Conservation (phyloP, 2,113 vertebrate genomes). For the Trogon surrucura region DNA sequence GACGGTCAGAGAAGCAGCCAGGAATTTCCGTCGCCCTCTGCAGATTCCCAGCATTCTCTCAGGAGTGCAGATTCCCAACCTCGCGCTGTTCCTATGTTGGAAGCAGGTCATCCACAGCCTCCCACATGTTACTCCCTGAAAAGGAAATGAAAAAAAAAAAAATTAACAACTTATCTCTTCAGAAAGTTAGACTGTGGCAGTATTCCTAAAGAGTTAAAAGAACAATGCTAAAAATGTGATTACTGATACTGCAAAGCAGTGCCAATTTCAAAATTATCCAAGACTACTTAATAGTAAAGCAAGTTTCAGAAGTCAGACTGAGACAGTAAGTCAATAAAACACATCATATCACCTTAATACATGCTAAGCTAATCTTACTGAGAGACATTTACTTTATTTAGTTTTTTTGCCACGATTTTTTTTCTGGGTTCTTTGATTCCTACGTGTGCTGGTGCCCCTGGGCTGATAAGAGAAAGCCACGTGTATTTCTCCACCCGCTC, state of each 20-base stretch:
- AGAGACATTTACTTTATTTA: background rate
- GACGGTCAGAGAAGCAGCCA: conserved; percentile 90
- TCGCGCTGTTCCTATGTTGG: conserved; percentile 82
- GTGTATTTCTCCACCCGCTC: background rate
- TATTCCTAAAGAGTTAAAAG: background rate
- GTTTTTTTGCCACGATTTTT: background rate
- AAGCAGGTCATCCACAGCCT: conserved; percentile 79
- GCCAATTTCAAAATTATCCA: background rate
- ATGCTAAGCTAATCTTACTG: background rate
- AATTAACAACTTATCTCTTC: background rate
- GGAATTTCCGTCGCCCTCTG: conserved; percentile 97
- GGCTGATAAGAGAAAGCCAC: background rate
- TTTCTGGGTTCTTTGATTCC: background rate
- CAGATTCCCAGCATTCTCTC: conserved; percentile 99
- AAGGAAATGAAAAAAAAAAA: conserved; percentile 38
- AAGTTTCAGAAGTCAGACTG: background rate
- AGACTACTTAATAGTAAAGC: background rate
- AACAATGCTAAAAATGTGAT: background rate
- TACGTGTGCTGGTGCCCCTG: background rate
- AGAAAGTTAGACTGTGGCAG: background rate
- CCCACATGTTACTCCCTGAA: conserved; percentile 88
- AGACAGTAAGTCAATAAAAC: background rate
- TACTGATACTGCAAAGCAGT: background rate
- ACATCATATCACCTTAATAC: background rate
- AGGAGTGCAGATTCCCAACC: conserved; percentile 74